These are phyloP conservation scores for Pammene aurita DNA, from an alignment of 2,888 invertebrate genomes.

Conservation along the genomic window DNA sequence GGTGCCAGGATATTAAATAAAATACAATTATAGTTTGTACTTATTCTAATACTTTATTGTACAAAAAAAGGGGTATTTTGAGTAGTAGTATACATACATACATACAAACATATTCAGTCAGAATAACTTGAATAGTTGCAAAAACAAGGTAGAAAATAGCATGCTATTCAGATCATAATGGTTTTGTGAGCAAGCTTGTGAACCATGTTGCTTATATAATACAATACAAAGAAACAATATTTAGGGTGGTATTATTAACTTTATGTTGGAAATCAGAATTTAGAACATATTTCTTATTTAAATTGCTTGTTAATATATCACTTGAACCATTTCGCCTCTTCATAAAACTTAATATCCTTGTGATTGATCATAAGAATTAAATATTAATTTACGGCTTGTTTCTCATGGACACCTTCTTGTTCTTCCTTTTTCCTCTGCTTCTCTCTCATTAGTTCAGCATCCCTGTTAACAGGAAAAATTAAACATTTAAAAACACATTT, in stretches of 20 bases:
- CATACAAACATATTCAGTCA: slow-evolving; percentile 74
- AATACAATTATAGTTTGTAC: slow-evolving; percentile 47
- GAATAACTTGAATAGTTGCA: slow-evolving; percentile 68
- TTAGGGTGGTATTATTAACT: slow-evolving; percentile 61
- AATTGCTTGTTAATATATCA: slow-evolving; percentile 66
- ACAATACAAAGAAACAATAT: slow-evolving; percentile 51
- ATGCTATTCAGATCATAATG: slow-evolving; percentile 59
- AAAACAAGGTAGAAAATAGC: slow-evolving; percentile 62
- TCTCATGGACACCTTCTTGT: slow-evolving; percentile 61
- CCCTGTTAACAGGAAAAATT: slow-evolving; percentile 81
- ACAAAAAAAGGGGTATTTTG: slow-evolving; percentile 66
- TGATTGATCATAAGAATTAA: slow-evolving; percentile 55
- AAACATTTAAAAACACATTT: neutral
- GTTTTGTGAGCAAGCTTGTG: slow-evolving; percentile 44
- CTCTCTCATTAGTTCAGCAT: slow-evolving; percentile 94
- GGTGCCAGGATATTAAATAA: slow-evolving; percentile 4
- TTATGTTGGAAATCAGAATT: slow-evolving; percentile 57
- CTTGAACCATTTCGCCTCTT: slow-evolving; percentile 62
- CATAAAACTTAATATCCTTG: slow-evolving; percentile 58
- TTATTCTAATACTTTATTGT: slow-evolving; percentile 72
- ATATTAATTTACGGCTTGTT: slow-evolving; percentile 69
- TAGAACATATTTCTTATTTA: slow-evolving; percentile 51
- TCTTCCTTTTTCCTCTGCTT: slow-evolving; percentile 92
- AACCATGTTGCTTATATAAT: slow-evolving; percentile 54
- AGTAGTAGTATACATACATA: slow-evolving; percentile 69